phyloP scores from a whole-genome alignment of 2,888 invertebrate species.

The Drosophila infuscata region DNA sequence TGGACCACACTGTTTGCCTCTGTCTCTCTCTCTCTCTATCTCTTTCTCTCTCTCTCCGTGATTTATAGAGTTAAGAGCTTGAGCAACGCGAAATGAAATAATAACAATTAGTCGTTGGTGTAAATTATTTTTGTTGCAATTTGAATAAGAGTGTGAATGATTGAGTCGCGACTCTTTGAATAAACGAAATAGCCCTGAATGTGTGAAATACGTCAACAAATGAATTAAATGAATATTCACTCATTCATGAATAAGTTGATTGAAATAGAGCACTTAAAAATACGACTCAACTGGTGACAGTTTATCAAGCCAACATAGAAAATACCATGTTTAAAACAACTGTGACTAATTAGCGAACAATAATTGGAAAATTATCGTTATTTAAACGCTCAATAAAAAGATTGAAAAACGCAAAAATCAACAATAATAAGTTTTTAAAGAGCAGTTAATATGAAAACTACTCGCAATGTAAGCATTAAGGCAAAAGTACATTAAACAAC shows the following conservation, averaged over 20 bases:
- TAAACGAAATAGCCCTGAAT: slow-evolving; percentile 34
- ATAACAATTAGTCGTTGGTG: slow-evolving; percentile 50
- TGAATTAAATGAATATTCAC: not conserved
- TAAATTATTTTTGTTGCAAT: slow-evolving; percentile 54
- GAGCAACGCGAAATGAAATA: slow-evolving; percentile 33
- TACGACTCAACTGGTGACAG: slow-evolving; percentile 23
- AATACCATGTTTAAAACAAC: slow-evolving; percentile 23
- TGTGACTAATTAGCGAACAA: slow-evolving; percentile 38
- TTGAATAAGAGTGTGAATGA: slow-evolving; percentile 66
- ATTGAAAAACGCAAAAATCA: not conserved
- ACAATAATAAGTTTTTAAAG: not conserved
- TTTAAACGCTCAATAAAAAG: not conserved
- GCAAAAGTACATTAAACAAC: not conserved
- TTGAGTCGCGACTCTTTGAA: slow-evolving; percentile 49
- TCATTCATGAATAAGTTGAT: slow-evolving; percentile 9
- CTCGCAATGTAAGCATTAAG: not conserved
- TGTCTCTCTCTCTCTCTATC: not conserved
- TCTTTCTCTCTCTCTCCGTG: not conserved
- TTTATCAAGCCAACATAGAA: slow-evolving; percentile 1
- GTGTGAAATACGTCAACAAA: slow-evolving; percentile 1
- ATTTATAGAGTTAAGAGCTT: not conserved
- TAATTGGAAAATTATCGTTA: not conserved
- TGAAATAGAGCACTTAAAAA: slow-evolving; percentile 2
- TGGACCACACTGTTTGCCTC: slow-evolving; percentile 11
- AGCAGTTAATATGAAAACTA: not conserved